These are phyloP conservation scores for Parascotia fuliginaria DNA, from an alignment of 2,888 invertebrate genomes.

Conservation along the genomic window DNA sequence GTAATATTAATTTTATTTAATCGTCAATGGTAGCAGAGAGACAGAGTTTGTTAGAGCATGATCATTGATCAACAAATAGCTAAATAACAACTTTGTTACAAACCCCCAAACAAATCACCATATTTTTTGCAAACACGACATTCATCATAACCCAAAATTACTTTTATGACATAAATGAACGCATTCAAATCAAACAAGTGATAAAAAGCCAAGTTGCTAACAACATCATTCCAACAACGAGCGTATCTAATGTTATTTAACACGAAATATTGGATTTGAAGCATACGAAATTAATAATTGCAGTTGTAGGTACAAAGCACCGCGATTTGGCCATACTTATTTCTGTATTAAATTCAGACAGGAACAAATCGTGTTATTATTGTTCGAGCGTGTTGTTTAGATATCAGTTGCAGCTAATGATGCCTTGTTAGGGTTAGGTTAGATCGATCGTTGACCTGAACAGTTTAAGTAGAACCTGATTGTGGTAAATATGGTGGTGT, in stretches of 20 bases:
- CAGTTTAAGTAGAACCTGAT: background rate
- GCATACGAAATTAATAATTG: conserved; percentile 82
- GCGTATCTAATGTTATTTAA: conserved; percentile 75
- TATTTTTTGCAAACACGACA: conserved; percentile 29
- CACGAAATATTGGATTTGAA: conserved; percentile 73
- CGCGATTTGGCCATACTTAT: conserved; percentile 49
- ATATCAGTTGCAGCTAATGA: conserved; percentile 27
- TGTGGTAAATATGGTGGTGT: no score
- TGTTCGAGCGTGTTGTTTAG: conserved; percentile 26
- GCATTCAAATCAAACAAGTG: conserved; percentile 68
- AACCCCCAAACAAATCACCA: background rate
- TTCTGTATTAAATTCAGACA: conserved; percentile 34
- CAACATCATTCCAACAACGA: conserved; percentile 75
- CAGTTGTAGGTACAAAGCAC: conserved; percentile 56
- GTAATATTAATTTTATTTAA: no score
- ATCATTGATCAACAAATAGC: no score
- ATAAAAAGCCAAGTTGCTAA: conserved; percentile 71
- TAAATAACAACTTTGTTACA: no score
- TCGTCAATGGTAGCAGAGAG: no score
- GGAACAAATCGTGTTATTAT: conserved; percentile 33
- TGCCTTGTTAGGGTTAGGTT: conserved; percentile 16
- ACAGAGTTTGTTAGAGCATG: no score
- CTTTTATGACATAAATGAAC: conserved; percentile 59
- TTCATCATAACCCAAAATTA: conserved; percentile 54
- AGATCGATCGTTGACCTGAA: conserved; percentile 9